Evolutionary conservation across 2,797 vertebrate species (phyloP).

Genomic region (Bucorvus abyssinicus): DNA sequence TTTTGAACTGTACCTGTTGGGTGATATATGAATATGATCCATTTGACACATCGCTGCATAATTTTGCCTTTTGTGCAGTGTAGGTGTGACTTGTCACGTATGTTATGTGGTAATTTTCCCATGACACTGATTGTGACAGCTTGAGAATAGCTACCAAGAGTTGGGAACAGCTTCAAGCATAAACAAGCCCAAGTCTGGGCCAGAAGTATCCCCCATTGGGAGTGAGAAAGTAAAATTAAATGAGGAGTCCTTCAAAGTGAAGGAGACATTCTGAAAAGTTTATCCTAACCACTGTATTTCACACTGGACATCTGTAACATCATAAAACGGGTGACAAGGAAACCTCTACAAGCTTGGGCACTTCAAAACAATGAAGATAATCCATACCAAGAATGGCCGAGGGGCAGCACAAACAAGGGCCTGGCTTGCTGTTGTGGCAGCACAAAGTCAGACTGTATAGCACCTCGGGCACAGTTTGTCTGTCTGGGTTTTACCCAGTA

Average conservation of each 20-base stretch:
- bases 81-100: constrained; percentile 37
- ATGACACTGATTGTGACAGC: constrained; percentile 29
- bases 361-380: background rate
- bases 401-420: background rate
- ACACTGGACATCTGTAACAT: background rate
- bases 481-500: background rate
- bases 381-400: background rate
- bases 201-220: background rate
- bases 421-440: background rate
- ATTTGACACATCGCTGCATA: constrained; percentile 31
- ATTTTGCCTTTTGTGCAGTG: constrained; percentile 38
- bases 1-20: background rate
- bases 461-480: background rate
- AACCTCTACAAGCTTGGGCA: background rate
- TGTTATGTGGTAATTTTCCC: constrained; percentile 22
- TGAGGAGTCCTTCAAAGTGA: background rate
- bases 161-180: background rate
- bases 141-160: background rate
- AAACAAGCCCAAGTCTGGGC: background rate
- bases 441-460: background rate
- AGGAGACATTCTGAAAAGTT: background rate
- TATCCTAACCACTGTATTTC: background rate
- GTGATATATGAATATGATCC: background rate
- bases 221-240: background rate
- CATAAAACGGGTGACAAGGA: background rate